A percentile compares a stretch with the other conserved stretches of the same genome.
Conservation (phyloP, 1,140 invertebrate genomes). For the Solenopsis invicta region DNA sequence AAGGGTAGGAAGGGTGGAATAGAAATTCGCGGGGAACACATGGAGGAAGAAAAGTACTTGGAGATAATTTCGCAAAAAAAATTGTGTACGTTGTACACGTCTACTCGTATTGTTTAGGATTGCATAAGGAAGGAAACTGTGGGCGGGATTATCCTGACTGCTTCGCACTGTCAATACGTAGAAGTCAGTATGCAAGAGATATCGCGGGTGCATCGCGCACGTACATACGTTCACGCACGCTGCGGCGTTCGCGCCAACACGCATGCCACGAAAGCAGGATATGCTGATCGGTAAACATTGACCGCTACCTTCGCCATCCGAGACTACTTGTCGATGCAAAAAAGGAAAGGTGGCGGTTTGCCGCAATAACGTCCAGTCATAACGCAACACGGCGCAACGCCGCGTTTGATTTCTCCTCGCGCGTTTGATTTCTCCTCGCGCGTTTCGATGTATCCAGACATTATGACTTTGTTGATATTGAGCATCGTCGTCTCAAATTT, state of each 20-base stretch:
- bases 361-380: background rate
- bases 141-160: constrained; percentile 56
- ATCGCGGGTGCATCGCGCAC: constrained; percentile 19
- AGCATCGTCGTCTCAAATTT: background rate
- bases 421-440: too few relatives aligned
- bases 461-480: background rate
- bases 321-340: constrained; percentile 20
- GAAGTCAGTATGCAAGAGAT: constrained; percentile 35
- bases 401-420: background rate
- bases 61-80: background rate
- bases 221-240: constrained; percentile 1
- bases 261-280: constrained; percentile 4
- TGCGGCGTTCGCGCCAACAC: constrained; percentile 25
- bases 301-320: constrained; percentile 42
- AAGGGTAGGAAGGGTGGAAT: background rate
- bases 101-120: constrained; percentile 19
- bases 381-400: background rate
- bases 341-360: background rate
- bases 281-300: constrained; percentile 41
- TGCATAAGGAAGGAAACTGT: constrained; percentile 62
- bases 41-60: background rate
- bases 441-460: background rate
- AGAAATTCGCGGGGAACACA: constrained; percentile 12
- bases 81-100: background rate
- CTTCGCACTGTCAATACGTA: constrained; percentile 49